Conservation (phyloP, 2,113 vertebrate species). For the Notothenia coriiceps region DNA sequence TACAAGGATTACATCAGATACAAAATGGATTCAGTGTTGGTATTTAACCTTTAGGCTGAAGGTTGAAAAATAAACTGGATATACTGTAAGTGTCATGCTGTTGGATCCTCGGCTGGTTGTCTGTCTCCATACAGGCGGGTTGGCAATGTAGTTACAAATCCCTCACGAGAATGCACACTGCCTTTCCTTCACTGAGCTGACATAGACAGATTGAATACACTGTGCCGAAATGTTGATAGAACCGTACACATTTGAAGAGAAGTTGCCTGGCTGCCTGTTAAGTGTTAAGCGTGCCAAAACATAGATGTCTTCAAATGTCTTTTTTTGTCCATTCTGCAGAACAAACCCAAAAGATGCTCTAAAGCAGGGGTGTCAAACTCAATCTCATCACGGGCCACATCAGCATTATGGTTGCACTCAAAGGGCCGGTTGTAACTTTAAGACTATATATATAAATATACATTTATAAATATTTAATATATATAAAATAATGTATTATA, state of each 20-base stretch:
- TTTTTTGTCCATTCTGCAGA: too few species aligned
- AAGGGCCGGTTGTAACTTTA: too few species aligned
- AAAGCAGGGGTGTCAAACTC: too few species aligned
- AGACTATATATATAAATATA: too few species aligned
- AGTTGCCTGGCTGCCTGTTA: neutral
- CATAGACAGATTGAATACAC: slow-evolving; percentile 18
- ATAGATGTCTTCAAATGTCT: neutral
- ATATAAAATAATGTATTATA: too few species aligned
- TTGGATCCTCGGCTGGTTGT: neutral
- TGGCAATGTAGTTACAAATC: neutral
- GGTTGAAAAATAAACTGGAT: slow-evolving; percentile 6
- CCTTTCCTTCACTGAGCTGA: neutral
- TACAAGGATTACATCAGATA: too few species aligned
- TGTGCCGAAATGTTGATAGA: slow-evolving; percentile 6
- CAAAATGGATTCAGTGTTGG: too few species aligned
- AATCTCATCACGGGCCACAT: too few species aligned
- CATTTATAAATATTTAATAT: too few species aligned
- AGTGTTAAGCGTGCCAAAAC: too few species aligned
- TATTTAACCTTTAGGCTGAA: neutral
- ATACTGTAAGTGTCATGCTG: neutral
- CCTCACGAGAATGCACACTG: neutral
- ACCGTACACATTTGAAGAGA: neutral
- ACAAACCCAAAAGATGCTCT: too few species aligned
- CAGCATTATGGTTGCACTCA: too few species aligned
- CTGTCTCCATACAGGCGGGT: neutral